A percentile compares a stretch with the other conserved stretches of the same genome.
phyloP scores from a whole-genome alignment of 1,140 invertebrate species.

The Cecropterus lyciades region DNA sequence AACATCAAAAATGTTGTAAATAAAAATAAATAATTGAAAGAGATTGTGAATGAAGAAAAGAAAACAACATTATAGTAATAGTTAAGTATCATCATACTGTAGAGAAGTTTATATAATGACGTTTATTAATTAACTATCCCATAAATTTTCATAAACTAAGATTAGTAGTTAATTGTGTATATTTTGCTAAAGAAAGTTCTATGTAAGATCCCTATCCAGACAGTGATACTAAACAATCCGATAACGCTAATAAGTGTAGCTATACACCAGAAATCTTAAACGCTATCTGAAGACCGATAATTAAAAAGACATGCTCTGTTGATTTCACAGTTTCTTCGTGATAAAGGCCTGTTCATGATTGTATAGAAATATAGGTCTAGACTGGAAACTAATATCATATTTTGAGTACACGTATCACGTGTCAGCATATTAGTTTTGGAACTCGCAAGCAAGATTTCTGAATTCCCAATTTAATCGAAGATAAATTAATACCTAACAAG shows the following conservation, averaged over 20 bases:
- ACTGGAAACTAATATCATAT: too few relatives aligned
- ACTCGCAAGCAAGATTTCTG: too few relatives aligned
- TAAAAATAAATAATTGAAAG: too few relatives aligned
- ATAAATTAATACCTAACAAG: too few relatives aligned
- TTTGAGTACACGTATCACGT: too few relatives aligned
- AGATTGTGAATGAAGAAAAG: too few relatives aligned
- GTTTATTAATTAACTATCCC: slow-evolving; percentile 9
- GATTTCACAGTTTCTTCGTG: slow-evolving; percentile 9
- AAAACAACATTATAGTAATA: too few relatives aligned
- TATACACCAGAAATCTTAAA: slow-evolving; percentile 16
- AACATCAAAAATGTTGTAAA: too few relatives aligned
- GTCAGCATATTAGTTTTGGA: too few relatives aligned
- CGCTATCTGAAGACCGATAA: slow-evolving; percentile 15
- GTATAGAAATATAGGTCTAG: not conserved
- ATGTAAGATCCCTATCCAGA: slow-evolving; percentile 1
- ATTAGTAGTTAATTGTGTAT: not conserved
- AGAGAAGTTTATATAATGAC: too few relatives aligned
- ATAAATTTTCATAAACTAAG: slow-evolving; percentile 15
- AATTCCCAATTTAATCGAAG: too few relatives aligned
- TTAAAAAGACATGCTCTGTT: slow-evolving; percentile 20
- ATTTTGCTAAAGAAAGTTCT: slow-evolving; percentile 17
- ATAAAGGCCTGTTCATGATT: not conserved
- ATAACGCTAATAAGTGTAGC: slow-evolving; percentile 16
- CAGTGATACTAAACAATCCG: slow-evolving; percentile 16
- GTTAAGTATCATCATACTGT: too few relatives aligned